Conservation (phyloP, 1,140 invertebrate genomes). For the Camponotus pennsylvanicus region DNA sequence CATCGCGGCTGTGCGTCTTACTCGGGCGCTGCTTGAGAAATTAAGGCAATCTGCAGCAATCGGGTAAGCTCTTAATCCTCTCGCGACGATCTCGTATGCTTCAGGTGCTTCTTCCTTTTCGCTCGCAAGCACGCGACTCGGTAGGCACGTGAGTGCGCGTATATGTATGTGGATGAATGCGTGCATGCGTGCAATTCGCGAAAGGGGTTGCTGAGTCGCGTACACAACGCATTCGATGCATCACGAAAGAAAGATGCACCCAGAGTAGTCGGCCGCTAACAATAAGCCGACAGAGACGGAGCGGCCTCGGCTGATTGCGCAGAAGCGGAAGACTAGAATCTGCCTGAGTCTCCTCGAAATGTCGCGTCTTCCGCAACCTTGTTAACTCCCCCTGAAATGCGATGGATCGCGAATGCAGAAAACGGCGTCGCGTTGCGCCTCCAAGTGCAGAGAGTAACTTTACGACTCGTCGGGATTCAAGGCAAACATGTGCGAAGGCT, state of each 20-base stretch:
- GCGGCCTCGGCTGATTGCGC: conserved; percentile 72
- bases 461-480: conserved; percentile 26
- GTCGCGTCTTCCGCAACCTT: conserved; percentile 51
- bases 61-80: conserved; percentile 65
- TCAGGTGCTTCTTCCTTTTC: conserved; percentile 45
- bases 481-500: conserved; percentile 59
- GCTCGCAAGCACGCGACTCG: conserved; percentile 35
- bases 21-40: conserved; percentile 52
- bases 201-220: conserved; percentile 37
- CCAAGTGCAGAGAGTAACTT: conserved; percentile 34
- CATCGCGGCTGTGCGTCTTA: conserved; percentile 21
- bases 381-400: conserved; percentile 41
- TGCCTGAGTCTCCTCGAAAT: background rate
- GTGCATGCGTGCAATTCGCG: conserved; percentile 28
- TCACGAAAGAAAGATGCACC: conserved; percentile 66
- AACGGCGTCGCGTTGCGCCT: background rate
- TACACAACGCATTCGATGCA: conserved; percentile 57
- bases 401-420: background rate
- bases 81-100: conserved; percentile 56
- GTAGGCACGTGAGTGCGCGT: background rate
- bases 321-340: conserved; percentile 67
- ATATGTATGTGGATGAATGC: background rate
- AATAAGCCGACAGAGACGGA: conserved; percentile 75
- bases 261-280: conserved; percentile 68
- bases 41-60: conserved; percentile 63